Percentiles rank a stretch among this genome's conserved stretches.
phyloP scores from a whole-genome alignment of 2,888 invertebrate genomes.

The Mechanitis messenoides region DNA sequence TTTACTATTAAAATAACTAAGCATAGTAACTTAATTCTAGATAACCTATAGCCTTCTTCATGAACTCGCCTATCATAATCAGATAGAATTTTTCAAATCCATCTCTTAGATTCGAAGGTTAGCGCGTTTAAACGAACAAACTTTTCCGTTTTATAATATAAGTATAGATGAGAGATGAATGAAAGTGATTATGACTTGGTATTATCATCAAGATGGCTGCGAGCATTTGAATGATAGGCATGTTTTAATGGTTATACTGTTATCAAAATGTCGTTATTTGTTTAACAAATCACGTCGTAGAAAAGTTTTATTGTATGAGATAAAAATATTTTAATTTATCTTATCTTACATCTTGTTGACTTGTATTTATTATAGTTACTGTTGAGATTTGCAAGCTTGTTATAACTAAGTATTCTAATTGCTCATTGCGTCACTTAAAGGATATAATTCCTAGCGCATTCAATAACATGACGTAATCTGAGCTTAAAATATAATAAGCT shows the following conservation, averaged over 20 bases:
- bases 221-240: constrained; percentile 5
- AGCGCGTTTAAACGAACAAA: too few relatives aligned
- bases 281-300: neutral
- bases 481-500: neutral
- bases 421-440: constrained; percentile 32
- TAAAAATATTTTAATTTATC: neutral
- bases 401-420: constrained; percentile 31
- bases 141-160: too few relatives aligned
- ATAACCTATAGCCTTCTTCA: too few relatives aligned
- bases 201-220: neutral
- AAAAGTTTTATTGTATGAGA: neutral
- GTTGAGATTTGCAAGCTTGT: constrained; percentile 41
- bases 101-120: too few relatives aligned
- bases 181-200: constrained; percentile 3
- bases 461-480: constrained; percentile 10
- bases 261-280: neutral
- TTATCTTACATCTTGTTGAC: neutral
- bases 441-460: constrained; percentile 25
- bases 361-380: neutral
- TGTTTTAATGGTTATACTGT: neutral
- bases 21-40: too few relatives aligned
- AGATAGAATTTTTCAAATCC: too few relatives aligned
- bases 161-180: constrained; percentile 1
- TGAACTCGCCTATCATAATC: too few relatives aligned
- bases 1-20: too few relatives aligned